A percentile compares a stretch with the other conserved stretches of the same genome.
Conservation (phyloP, 1,140 invertebrate species). For the Euglossa dilemma region DNA sequence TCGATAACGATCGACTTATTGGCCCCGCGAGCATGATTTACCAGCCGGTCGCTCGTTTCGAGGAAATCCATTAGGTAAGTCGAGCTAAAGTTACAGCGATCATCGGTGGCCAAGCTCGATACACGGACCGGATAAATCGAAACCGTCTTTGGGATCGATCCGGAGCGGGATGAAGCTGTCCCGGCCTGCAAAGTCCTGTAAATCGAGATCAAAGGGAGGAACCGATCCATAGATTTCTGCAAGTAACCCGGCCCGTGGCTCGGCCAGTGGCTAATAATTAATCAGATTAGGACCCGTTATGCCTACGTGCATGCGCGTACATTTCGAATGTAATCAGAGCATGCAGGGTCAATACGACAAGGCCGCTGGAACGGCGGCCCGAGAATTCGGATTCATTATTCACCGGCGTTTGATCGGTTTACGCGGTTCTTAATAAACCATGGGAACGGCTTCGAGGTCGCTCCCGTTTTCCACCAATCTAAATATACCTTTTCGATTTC, state of each 20-base stretch:
- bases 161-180: not conserved
- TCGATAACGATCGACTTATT: conserved; percentile 22
- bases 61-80: no score
- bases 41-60: not conserved
- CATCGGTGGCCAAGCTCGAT: no score
- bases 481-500: not conserved
- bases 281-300: conserved; percentile 56
- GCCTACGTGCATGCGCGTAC: conserved; percentile 33
- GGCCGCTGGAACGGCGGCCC: not conserved
- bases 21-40: not conserved
- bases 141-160: not conserved
- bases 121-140: not conserved
- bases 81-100: no score
- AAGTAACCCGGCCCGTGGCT: conserved; percentile 36
- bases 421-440: not conserved
- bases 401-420: not conserved
- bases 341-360: conserved; percentile 47
- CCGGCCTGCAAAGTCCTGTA: conserved; percentile 20
- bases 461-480: not conserved
- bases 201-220: conserved; percentile 37
- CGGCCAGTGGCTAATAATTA: conserved; percentile 62
- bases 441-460: not conserved
- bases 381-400: conserved; percentile 5
- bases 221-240: conserved; percentile 34
- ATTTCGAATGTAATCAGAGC: conserved; percentile 59